Evolutionary conservation across 2,888 invertebrate species (phyloP).

Genomic region (Drosophila greeni): DNA sequence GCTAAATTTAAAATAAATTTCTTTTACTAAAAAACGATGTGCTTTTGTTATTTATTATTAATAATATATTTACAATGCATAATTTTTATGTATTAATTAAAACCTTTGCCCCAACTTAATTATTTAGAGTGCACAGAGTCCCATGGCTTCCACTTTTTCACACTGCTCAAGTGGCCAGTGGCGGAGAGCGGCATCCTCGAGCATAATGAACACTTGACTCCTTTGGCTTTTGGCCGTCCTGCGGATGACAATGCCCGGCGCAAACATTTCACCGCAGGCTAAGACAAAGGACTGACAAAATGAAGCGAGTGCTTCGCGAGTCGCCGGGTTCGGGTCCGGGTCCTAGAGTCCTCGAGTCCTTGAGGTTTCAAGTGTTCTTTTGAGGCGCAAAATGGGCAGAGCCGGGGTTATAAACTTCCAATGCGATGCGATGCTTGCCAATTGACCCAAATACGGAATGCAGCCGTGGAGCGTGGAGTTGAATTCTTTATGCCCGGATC

Average conservation of each 20-base stretch:
- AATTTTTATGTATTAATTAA: neutral
- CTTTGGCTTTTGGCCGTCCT: slow-evolving; percentile 50
- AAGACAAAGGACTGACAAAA: slow-evolving; percentile 54
- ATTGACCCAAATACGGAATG: slow-evolving; percentile 42
- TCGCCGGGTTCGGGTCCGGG: too few relatives aligned
- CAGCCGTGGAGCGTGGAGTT: slow-evolving; percentile 21
- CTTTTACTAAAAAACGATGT: neutral
- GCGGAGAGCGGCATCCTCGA: slow-evolving; percentile 33
- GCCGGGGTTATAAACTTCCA: slow-evolving; percentile 25
- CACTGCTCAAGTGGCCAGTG: slow-evolving; percentile 46
- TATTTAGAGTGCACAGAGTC: slow-evolving; percentile 16
- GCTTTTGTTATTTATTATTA: too few relatives aligned
- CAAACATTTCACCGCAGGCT: slow-evolving; percentile 44
- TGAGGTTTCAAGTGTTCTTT: slow-evolving; percentile 46
- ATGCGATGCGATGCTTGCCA: slow-evolving; percentile 24
- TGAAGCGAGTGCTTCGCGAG: slow-evolving; percentile 40
- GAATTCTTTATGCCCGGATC: slow-evolving; percentile 27
- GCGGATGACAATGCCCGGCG: slow-evolving; percentile 39
- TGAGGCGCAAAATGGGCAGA: slow-evolving; percentile 35
- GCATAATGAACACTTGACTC: slow-evolving; percentile 66
- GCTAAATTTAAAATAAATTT: neutral
- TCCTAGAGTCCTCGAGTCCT: slow-evolving; percentile 27
- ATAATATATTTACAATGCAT: too few relatives aligned
- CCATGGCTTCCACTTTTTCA: slow-evolving; percentile 44
- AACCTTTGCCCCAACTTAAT: neutral